Evolutionary conservation across 2,888 invertebrate genomes (phyloP).

Genomic region (Cataglyphis cursor): DNA sequence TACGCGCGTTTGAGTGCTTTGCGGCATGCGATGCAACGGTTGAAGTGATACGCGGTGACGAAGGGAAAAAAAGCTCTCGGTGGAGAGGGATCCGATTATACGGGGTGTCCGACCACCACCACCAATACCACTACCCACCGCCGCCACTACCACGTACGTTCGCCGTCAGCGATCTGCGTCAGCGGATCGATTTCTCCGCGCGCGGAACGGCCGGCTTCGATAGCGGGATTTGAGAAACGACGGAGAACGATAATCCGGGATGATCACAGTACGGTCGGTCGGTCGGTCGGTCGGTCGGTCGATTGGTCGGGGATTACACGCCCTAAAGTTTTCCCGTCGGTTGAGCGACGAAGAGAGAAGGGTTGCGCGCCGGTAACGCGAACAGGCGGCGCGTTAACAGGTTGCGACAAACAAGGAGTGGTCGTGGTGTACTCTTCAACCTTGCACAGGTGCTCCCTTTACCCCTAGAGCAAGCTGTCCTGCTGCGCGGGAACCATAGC

Average conservation of each 20-base stretch:
- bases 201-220: constrained; percentile 26
- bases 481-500: constrained; percentile 11
- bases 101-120: constrained; percentile 15
- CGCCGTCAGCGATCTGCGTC: constrained; percentile 49
- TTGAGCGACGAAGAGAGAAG: constrained; percentile 55
- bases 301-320: constrained; percentile 40
- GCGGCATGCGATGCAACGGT: constrained; percentile 40
- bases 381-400: constrained; percentile 61
- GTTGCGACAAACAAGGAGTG: constrained; percentile 65
- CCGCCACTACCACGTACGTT: not conserved
- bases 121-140: not conserved
- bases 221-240: constrained; percentile 50
- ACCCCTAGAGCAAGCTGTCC: constrained; percentile 26
- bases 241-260: constrained; percentile 51
- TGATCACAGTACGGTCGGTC: constrained; percentile 30
- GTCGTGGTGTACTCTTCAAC: constrained; percentile 58
- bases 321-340: constrained; percentile 61
- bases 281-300: constrained; percentile 20
- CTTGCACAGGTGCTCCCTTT: constrained; percentile 48
- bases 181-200: constrained; percentile 48
- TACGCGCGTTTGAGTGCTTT: constrained; percentile 34
- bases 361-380: constrained; percentile 51
- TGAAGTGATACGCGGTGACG: constrained; percentile 19
- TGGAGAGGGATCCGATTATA: constrained; percentile 42
- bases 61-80: constrained; percentile 37